Evolutionary conservation across 2,888 invertebrate genomes (phyloP).

Genomic region (Bellardia pandia): DNA sequence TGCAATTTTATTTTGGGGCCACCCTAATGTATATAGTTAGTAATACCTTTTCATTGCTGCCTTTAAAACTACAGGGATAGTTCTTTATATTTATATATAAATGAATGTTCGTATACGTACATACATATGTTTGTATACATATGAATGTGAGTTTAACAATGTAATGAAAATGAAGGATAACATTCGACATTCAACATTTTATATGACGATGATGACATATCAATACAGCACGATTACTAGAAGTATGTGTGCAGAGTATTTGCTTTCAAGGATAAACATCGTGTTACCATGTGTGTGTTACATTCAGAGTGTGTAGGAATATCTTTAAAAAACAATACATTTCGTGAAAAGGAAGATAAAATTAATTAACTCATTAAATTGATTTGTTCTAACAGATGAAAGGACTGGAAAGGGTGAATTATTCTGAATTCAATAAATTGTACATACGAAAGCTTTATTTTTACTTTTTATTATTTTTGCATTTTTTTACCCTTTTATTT

Average conservation of each 20-base stretch:
- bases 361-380: constrained; percentile 69
- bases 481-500: not conserved
- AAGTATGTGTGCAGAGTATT: not conserved
- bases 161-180: constrained; percentile 52
- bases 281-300: not conserved
- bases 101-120: not conserved
- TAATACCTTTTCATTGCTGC: no score
- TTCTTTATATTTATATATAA: not conserved
- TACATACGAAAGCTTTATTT: not conserved
- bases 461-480: not conserved
- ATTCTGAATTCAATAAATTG: constrained; percentile 1
- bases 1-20: no score
- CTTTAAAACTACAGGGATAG: no score
- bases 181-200: constrained; percentile 44
- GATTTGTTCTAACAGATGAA: constrained; percentile 57
- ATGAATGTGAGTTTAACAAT: constrained; percentile 15
- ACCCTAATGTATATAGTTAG: no score
- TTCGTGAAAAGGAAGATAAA: constrained; percentile 46
- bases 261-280: not conserved
- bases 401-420: constrained; percentile 28
- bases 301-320: constrained; percentile 4
- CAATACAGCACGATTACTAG: not conserved
- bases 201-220: constrained; percentile 41
- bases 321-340: constrained; percentile 6
- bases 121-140: not conserved